Conservation (phyloP, 1,140 invertebrate genomes). For the Oncopeltus fasciatus region DNA sequence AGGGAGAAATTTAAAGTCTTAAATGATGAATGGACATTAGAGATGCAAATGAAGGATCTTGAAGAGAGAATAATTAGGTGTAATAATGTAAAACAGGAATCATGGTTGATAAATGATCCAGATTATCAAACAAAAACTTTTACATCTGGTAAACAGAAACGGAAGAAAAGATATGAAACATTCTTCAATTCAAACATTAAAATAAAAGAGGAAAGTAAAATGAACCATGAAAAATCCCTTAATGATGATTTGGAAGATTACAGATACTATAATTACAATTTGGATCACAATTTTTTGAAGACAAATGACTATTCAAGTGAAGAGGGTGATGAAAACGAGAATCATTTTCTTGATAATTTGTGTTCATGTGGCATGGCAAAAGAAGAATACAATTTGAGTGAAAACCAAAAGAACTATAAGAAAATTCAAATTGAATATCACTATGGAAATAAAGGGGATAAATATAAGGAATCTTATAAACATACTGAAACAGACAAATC, state of each 20-base stretch:
- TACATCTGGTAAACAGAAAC: neutral
- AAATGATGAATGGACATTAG: neutral
- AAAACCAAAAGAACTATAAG: neutral
- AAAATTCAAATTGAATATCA: neutral
- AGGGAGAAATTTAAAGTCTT: neutral
- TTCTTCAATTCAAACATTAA: neutral
- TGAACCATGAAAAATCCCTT: neutral
- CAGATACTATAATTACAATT: neutral
- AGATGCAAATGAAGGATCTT: neutral
- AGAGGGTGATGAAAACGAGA: neutral
- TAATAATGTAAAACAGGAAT: neutral
- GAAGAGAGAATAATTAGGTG: neutral
- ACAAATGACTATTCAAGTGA: neutral
- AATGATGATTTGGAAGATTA: neutral
- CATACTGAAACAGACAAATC: neutral
- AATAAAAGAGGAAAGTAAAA: neutral
- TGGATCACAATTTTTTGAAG: neutral
- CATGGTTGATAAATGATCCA: neutral
- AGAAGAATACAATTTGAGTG: neutral
- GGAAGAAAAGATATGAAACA: neutral
- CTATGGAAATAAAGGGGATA: neutral
- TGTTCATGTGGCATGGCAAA: neutral
- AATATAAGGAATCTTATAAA: neutral
- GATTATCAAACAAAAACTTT: neutral
- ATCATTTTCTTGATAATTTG: neutral